phyloP scores from a whole-genome alignment of 2,113 vertebrate species.

The Pachyramphus minor region DNA sequence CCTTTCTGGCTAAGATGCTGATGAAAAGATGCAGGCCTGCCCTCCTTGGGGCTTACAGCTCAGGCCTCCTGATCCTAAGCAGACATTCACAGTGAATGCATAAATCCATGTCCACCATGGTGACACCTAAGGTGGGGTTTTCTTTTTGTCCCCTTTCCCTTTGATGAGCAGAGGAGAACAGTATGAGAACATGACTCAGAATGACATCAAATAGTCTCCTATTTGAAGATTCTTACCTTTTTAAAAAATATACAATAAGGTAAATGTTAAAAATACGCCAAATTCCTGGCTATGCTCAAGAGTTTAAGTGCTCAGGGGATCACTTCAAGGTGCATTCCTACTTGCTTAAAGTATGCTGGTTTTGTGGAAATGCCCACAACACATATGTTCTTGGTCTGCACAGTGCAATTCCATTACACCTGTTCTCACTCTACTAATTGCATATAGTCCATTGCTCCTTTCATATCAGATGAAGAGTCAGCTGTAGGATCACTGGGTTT shows the following conservation, averaged over 20 bases:
- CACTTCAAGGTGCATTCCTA: neutral
- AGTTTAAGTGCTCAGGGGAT: neutral
- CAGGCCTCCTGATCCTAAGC: accelerated
- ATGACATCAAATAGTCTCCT: neutral
- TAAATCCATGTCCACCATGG: neutral
- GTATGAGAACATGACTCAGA: neutral
- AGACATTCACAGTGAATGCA: accelerated
- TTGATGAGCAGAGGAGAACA: neutral
- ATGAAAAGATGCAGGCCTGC: neutral
- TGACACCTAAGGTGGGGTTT: neutral
- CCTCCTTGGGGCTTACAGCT: accelerated
- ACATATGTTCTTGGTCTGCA: accelerated
- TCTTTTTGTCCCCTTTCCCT: neutral
- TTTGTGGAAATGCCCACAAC: neutral
- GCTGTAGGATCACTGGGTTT: neutral
- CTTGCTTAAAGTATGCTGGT: neutral
- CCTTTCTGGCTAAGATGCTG: neutral
- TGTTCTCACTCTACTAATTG: neutral
- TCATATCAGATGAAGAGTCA: neutral
- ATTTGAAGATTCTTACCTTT: neutral
- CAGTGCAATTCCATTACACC: neutral
- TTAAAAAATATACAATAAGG: neutral
- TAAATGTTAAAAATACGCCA: neutral
- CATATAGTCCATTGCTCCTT: neutral
- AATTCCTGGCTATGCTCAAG: neutral